Base-by-base conservation (phyloP, 2,797 vertebrate species). In the Melopsittacus undulatus region DNA sequence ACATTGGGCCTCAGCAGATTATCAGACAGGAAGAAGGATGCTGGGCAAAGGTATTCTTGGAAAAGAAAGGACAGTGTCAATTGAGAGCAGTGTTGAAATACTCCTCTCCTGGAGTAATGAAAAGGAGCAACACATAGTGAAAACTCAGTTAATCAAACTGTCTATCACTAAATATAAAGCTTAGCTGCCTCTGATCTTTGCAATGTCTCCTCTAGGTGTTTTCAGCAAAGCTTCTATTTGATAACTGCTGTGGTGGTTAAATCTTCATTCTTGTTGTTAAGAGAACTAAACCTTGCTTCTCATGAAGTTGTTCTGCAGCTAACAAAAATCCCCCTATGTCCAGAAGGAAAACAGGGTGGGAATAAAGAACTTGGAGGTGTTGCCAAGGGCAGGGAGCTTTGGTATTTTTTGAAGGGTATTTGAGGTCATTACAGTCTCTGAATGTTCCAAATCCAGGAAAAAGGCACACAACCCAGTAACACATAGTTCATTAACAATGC, bases 71-170 rank as follows among this genome's bases (percentile, higher is more conserved):
- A 61, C 27, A 68, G 29, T 69, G 82, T 12, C 48, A 40, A 73
- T 89, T 66, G 59, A 84, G 38, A 76, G 46, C 20, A 42, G 19
- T 26, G 15, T 42, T 54, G 86, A 89, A 90, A 76, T 43, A 45
- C 30, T 52, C 19, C 27, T 77, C 27, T 76, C 45, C 69, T n/a
- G 32, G 52, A 87, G 64, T 51, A 94, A 90, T 24, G 46, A 81
- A 92, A 85, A 81, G n/a, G 24, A 87, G 11, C 36, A 89, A 18
- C 23, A 29, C 30, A 14, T 23, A 36, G 29, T 75, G 78, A 94
- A 89, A 92, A 83, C 26, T 87, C 68, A 72, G 87, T 89, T 87
- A 80, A 94, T 95, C 90, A 91, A 89, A 54, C 49, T 83, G 49
- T 70, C 90, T 83, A 24, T 92, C 69, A 62, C 46, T 75, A 70